Percentiles rank a stretch among this genome's conserved stretches.
Evolutionary conservation across 2,113 vertebrate genomes (phyloP).

Genomic region (Rhodinocichla rosea): DNA sequence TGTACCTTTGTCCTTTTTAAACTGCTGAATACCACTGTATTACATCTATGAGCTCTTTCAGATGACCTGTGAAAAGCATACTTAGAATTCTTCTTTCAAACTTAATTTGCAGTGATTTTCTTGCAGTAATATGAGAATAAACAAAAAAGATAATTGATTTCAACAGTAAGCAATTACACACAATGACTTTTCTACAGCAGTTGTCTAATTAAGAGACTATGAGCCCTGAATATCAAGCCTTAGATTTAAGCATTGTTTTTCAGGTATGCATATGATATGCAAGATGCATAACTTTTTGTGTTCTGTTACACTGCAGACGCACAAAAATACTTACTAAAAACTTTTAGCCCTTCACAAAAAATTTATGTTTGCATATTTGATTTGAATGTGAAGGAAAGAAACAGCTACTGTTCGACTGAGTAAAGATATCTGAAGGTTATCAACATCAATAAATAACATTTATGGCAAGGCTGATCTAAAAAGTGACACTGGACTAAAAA

Average conservation of each 20-base stretch:
- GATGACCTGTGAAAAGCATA: constrained; percentile 4
- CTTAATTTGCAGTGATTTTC: constrained; percentile 1
- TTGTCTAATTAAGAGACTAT: background rate
- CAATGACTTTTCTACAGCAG: constrained; percentile 6
- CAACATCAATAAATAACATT: background rate
- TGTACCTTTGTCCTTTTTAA: constrained; percentile 19
- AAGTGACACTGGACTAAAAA: background rate
- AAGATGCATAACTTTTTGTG: constrained; percentile 42
- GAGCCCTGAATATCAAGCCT: background rate
- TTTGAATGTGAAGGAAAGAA: background rate
- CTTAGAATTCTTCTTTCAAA: constrained; percentile 44
- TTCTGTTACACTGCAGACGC: background rate
- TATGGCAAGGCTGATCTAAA: background rate
- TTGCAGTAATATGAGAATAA: constrained; percentile 11
- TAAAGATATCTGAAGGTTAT: background rate
- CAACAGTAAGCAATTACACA: constrained; percentile 15
- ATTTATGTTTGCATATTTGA: background rate
- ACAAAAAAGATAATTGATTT: background rate
- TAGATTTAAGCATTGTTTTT: background rate
- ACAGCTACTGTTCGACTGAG: background rate
- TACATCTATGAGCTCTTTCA: background rate
- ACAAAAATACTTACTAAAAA: background rate
- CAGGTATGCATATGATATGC: background rate
- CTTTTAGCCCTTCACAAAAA: constrained; percentile 6
- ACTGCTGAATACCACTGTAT: background rate